A percentile compares a stretch with the other conserved stretches of the same genome.
phyloP scores from a whole-genome alignment of 2,797 vertebrate genomes.

The Glyptemys insculpta region DNA sequence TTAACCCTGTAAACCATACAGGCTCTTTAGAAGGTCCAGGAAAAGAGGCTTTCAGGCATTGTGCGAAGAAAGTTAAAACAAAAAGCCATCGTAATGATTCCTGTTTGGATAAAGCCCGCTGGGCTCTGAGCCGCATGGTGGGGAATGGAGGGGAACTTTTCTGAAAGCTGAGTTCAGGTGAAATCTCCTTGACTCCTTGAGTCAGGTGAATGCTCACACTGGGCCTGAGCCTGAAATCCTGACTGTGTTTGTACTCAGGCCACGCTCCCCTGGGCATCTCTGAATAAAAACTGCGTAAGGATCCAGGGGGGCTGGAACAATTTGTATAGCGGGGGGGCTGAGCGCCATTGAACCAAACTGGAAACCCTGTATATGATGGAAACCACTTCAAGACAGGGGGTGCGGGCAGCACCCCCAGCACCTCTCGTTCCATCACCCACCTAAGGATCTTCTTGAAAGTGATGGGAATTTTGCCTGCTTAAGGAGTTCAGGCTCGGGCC shows the following conservation, averaged over 20 bases:
- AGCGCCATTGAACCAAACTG: too few relatives aligned
- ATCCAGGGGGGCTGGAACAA: too few relatives aligned
- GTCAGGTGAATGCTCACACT: background rate
- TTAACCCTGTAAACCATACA: slow-evolving; percentile 62
- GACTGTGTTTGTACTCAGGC: background rate
- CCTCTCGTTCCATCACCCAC: too few relatives aligned
- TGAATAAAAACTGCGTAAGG: background rate
- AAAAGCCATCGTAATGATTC: background rate
- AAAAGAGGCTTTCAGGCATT: slow-evolving; percentile 64
- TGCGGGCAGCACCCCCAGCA: background rate
- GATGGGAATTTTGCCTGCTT: background rate
- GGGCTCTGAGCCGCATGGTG: background rate
- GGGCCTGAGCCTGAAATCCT: background rate
- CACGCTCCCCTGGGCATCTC: background rate
- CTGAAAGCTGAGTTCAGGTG: slow-evolving; percentile 20
- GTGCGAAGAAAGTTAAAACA: slow-evolving; percentile 33
- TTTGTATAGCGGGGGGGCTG: too few relatives aligned
- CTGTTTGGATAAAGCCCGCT: slow-evolving; percentile 51
- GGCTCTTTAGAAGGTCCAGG: slow-evolving; percentile 38
- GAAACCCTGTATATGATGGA: too few relatives aligned
- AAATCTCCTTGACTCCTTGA: background rate
- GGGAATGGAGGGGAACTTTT: background rate
- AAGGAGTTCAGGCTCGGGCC: background rate
- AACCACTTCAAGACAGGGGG: background rate
- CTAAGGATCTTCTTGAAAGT: background rate